Evolutionary conservation across 2,797 vertebrate species (phyloP).

Genomic region (Pachyuromys duprasi): DNA sequence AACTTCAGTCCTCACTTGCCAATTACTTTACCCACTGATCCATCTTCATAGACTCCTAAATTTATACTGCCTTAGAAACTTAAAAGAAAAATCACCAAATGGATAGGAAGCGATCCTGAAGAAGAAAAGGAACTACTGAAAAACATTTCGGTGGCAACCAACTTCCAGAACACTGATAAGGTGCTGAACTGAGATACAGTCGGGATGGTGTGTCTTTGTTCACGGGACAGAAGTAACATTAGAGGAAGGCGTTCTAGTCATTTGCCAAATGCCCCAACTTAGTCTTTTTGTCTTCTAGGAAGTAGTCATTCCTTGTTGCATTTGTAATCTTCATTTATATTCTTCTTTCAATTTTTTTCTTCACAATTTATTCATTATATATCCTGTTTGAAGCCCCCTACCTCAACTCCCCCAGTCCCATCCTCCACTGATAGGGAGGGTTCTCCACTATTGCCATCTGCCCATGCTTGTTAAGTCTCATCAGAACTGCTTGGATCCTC

Average conservation of each 20-base stretch:
- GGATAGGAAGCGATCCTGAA: neutral
- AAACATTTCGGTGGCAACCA: neutral
- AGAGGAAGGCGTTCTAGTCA: neutral
- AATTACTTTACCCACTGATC: neutral
- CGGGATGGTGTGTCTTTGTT: neutral
- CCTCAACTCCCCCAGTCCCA: too few species aligned
- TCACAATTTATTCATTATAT: too few species aligned
- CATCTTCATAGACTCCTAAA: too few species aligned
- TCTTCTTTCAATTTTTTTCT: neutral
- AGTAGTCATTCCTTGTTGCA: neutral
- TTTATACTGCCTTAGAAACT: neutral
- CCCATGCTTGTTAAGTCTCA: too few species aligned
- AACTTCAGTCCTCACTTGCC: neutral
- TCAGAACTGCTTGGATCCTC: too few species aligned
- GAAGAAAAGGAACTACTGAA: neutral
- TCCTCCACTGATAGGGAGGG: too few species aligned
- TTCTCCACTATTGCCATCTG: too few species aligned
- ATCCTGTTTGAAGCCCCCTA: too few species aligned
- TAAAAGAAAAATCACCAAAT: slow-evolving; percentile 1
- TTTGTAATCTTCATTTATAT: neutral
- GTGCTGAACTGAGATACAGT: neutral
- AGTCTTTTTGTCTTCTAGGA: neutral
- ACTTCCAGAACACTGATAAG: neutral
- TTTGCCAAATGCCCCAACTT: neutral
- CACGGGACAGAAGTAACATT: neutral